A percentile compares a stretch with the other conserved stretches of the same genome.
Evolutionary conservation across 2,888 invertebrate species (phyloP).

Genomic region (Scrobipalpa costella): DNA sequence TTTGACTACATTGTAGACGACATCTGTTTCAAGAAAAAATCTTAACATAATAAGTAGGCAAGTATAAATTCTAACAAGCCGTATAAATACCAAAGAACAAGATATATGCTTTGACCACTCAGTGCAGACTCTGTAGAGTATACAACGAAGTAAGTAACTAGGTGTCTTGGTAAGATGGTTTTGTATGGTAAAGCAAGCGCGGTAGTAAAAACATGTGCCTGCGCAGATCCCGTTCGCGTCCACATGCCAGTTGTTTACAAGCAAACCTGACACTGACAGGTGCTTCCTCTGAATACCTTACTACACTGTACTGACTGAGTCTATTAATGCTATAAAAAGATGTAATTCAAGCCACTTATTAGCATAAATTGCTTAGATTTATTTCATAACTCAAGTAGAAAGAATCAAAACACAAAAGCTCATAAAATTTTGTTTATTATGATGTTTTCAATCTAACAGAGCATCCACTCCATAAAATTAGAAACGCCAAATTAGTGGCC

Average conservation of each 20-base stretch:
- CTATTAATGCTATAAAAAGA: conserved; percentile 4
- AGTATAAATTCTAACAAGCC: conserved; percentile 36
- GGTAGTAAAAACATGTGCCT: conserved; percentile 42
- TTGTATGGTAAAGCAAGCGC: conserved; percentile 8
- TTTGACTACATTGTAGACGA: conserved; percentile 9
- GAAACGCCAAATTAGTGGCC: conserved; percentile 22
- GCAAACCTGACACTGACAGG: conserved; percentile 40
- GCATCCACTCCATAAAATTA: conserved; percentile 20
- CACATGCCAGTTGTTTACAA: conserved; percentile 38
- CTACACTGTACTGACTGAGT: background rate
- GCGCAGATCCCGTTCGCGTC: conserved; percentile 41
- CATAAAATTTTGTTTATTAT: conserved; percentile 11
- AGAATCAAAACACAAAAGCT: conserved; percentile 13
- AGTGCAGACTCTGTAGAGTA: background rate
- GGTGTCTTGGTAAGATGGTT: background rate
- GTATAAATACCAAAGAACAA: conserved; percentile 42
- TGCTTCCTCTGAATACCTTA: conserved; percentile 40
- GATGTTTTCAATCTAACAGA: conserved; percentile 18
- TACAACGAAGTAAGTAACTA: background rate
- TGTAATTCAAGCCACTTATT: background rate
- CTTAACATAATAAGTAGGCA: conserved; percentile 18
- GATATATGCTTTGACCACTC: conserved; percentile 13
- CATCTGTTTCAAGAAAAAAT: conserved; percentile 17
- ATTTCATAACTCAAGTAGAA: background rate
- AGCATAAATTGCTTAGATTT: conserved; percentile 1